phyloP scores from a whole-genome alignment of 2,888 invertebrate species.

The Pristionchus entomophagus region DNA sequence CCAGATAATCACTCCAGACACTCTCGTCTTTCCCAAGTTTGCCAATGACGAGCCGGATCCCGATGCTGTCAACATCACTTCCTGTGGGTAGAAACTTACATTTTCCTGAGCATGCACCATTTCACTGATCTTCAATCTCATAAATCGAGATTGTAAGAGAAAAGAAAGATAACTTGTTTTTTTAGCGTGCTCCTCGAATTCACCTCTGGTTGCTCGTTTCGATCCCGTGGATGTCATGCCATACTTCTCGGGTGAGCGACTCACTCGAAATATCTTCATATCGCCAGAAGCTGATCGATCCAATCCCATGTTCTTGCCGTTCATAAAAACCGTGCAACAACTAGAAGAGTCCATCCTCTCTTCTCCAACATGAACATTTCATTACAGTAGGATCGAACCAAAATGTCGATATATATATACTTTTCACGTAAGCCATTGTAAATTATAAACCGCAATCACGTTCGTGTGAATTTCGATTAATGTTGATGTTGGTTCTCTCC shows the following conservation, averaged over 20 bases:
- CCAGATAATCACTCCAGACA: constrained; percentile 35
- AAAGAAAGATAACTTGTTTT: too few species aligned
- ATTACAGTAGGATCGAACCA: neutral
- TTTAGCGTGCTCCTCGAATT: constrained; percentile 46
- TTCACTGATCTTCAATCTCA: too few species aligned
- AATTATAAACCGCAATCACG: neutral
- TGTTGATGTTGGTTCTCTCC: too few species aligned
- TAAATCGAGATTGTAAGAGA: too few species aligned
- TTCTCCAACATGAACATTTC: constrained; percentile 1
- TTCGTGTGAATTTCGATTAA: too few species aligned
- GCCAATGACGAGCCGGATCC: constrained; percentile 40
- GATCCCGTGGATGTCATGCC: neutral
- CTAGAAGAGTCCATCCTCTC: constrained; percentile 69
- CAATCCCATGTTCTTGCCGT: constrained; percentile 68
- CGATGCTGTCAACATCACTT: constrained; percentile 42
- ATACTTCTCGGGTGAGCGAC: constrained; percentile 48
- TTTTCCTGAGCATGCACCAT: too few species aligned
- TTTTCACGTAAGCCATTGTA: neutral
- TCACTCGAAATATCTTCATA: constrained; percentile 63
- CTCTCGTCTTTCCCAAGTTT: neutral
- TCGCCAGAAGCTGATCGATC: constrained; percentile 61
- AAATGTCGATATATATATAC: too few species aligned
- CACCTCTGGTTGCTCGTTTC: neutral
- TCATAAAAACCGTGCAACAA: constrained; percentile 66
- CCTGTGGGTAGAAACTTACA: neutral